Conservation (phyloP, 1,140 invertebrate species). For the Hyles euphorbiae region DNA sequence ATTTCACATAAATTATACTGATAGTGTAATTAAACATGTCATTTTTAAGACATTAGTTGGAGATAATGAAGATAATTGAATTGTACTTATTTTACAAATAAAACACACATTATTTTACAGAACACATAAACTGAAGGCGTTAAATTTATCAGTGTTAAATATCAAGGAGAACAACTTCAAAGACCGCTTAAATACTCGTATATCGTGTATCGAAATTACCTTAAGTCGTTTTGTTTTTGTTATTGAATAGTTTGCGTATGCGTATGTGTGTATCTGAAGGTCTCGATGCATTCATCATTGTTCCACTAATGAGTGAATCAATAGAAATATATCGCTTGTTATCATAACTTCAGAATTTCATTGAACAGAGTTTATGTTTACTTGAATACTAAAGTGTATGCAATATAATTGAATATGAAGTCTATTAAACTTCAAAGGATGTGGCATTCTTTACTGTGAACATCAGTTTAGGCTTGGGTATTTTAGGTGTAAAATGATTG, state of each 20-base stretch:
- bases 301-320: slow-evolving; percentile 27
- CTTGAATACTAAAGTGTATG: too few relatives aligned
- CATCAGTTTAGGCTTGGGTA: too few relatives aligned
- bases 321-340: slow-evolving; percentile 27
- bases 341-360: neutral
- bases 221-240: slow-evolving; percentile 30
- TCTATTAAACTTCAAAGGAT: too few relatives aligned
- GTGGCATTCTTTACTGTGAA: too few relatives aligned
- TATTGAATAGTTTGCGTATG: slow-evolving; percentile 23
- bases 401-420: too few relatives aligned
- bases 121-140: too few relatives aligned
- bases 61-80: too few relatives aligned
- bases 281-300: slow-evolving; percentile 29
- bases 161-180: slow-evolving; percentile 9
- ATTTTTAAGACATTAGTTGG: too few relatives aligned
- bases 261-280: slow-evolving; percentile 16
- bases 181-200: neutral
- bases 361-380: too few relatives aligned
- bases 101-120: too few relatives aligned
- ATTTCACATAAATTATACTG: neutral
- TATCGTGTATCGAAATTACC: slow-evolving; percentile 5
- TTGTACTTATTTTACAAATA: too few relatives aligned
- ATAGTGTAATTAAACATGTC: neutral
- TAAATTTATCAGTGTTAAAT: slow-evolving; percentile 1
- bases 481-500: too few relatives aligned